These are phyloP conservation scores for Anaspis maculata DNA, from an alignment of 2,888 invertebrate species.

Conservation along the genomic window DNA sequence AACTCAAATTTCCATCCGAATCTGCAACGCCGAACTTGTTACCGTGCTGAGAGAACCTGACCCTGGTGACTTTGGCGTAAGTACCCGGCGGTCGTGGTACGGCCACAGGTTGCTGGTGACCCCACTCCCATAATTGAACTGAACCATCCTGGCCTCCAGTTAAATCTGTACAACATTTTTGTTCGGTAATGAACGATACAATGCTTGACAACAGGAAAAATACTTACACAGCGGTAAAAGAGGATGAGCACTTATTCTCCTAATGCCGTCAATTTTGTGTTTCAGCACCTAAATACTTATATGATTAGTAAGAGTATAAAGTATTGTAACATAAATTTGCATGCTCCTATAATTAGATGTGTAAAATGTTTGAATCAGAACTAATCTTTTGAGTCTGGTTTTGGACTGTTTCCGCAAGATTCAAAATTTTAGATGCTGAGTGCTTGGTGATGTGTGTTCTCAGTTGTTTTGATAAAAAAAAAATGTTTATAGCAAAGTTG, in stretches of 20 bases:
- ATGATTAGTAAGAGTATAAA: no score
- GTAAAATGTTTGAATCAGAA: no score
- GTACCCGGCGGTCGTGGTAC: conserved; percentile 89
- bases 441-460: no score
- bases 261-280: conserved; percentile 89
- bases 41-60: conserved; percentile 93
- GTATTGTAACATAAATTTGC: no score
- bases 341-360: no score
- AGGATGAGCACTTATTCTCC: conserved; percentile 94
- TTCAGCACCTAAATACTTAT: conserved; percentile 74
- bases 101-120: conserved; percentile 83
- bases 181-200: no score
- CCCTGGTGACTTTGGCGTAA: conserved; percentile 89
- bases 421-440: no score
- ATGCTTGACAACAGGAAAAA: no score
- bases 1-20: conserved; percentile 90
- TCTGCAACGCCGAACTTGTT: conserved; percentile 98
- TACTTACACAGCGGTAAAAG: conserved; percentile 92
- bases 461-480: no score
- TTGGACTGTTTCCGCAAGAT: no score
- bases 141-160: conserved; percentile 95
- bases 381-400: no score
- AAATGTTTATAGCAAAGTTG: no score
- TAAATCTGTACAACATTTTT: conserved; percentile 73
- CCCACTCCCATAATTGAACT: conserved; percentile 97